Percentiles rank a stretch among this genome's conserved stretches.
These are phyloP conservation scores for Miniopterus natalensis DNA, from an alignment of 2,113 vertebrate genomes.

Conservation along the genomic window DNA sequence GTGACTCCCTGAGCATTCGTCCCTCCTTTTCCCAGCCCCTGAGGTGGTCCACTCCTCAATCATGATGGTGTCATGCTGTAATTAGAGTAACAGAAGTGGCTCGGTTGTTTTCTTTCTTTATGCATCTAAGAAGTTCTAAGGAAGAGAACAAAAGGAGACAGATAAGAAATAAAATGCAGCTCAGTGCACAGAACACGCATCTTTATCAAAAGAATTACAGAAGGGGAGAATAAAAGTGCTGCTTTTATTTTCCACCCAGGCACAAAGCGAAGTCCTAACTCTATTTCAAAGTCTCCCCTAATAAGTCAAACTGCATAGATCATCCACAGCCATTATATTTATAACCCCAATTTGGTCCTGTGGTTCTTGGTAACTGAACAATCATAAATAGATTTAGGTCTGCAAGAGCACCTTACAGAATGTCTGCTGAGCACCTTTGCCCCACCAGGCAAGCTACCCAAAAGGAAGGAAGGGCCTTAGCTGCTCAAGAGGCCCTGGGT, in stretches of 20 bases:
- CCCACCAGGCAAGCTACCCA: neutral
- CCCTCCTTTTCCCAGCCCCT: constrained; percentile 63
- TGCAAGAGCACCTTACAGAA: neutral
- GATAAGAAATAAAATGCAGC: constrained; percentile 78
- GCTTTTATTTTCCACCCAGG: constrained; percentile 71
- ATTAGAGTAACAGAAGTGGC: constrained; percentile 63
- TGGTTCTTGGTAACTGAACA: constrained; percentile 55
- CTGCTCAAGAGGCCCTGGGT: neutral
- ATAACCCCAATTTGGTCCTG: constrained; percentile 55
- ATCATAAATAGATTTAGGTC: constrained; percentile 38
- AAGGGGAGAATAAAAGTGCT: neutral
- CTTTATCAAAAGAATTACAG: constrained; percentile 80
- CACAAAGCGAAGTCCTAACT: constrained; percentile 61
- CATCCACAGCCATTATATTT: constrained; percentile 53
- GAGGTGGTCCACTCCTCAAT: constrained; percentile 74
- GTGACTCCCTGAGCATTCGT: constrained; percentile 65
- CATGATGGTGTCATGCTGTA: constrained; percentile 54
- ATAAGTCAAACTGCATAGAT: constrained; percentile 48
- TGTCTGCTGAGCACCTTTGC: neutral
- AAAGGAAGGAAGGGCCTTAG: neutral
- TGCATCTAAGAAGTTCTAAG: constrained; percentile 71
- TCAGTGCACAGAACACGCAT: constrained; percentile 70
- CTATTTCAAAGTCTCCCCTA: constrained; percentile 54
- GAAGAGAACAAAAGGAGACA: constrained; percentile 70
- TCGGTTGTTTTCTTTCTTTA: constrained; percentile 83